Conservation (phyloP, 2,888 invertebrate species). For the Balanococcus diminutus region DNA sequence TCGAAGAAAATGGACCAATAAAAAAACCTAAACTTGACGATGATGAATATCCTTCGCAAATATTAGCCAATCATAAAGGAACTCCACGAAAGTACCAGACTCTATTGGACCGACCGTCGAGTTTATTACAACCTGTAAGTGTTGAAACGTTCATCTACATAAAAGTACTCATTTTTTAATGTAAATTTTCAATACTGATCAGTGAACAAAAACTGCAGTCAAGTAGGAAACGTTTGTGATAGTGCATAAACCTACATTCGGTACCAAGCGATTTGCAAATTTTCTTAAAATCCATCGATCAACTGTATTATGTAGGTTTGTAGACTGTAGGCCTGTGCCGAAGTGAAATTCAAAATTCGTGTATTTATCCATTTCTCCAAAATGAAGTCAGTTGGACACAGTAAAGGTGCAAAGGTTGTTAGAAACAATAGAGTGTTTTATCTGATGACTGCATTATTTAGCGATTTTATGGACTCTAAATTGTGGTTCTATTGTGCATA, state of each 20-base stretch:
- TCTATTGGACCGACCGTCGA: slow-evolving; percentile 48
- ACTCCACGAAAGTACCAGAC: slow-evolving; percentile 49
- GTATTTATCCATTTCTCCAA: too few relatives aligned
- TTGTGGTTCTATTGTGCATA: too few relatives aligned
- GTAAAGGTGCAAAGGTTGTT: too few relatives aligned
- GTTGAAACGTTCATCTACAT: neutral
- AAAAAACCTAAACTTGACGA: slow-evolving; percentile 46
- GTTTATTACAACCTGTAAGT: slow-evolving; percentile 50
- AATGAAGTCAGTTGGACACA: too few relatives aligned
- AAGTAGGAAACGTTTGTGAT: too few relatives aligned
- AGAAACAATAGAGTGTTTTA: too few relatives aligned
- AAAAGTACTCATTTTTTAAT: neutral
- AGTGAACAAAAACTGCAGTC: neutral
- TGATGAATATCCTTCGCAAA: slow-evolving; percentile 41
- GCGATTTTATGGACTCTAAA: too few relatives aligned
- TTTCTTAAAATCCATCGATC: neutral
- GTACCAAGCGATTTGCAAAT: neutral
- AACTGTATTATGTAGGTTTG: neutral
- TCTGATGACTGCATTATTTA: too few relatives aligned
- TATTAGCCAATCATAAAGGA: slow-evolving; percentile 50
- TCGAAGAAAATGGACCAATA: slow-evolving; percentile 43
- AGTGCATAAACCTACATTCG: too few relatives aligned
- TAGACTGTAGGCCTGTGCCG: too few relatives aligned
- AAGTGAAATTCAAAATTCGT: too few relatives aligned
- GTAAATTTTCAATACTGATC: neutral